Conservation (phyloP, 1,140 invertebrate genomes). For the Calliphora vicina region DNA sequence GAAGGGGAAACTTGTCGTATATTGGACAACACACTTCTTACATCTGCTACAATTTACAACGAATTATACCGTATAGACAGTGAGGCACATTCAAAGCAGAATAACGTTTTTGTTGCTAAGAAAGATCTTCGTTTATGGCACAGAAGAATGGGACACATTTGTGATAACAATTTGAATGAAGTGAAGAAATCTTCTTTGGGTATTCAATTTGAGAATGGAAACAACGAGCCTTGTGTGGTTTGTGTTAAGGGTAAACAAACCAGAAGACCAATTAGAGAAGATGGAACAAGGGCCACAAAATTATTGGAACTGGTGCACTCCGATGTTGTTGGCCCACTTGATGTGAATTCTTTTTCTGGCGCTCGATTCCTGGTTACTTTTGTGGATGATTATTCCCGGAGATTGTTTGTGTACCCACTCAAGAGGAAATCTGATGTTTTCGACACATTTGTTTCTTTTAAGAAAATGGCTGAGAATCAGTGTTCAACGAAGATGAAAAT, state of each 20-base stretch:
- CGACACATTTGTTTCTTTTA: background rate
- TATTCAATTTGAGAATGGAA: background rate
- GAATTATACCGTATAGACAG: background rate
- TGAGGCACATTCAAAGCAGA: background rate
- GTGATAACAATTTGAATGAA: background rate
- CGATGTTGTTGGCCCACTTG: background rate
- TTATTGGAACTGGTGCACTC: slow-evolving; percentile 25
- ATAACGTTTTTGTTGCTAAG: background rate
- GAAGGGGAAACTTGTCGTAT: background rate
- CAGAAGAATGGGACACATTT: background rate
- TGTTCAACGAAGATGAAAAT: background rate
- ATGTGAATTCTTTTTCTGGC: background rate
- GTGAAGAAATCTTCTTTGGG: background rate
- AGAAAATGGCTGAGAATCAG: background rate
- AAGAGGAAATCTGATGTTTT: background rate
- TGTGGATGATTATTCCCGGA: background rate
- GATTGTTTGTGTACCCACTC: background rate
- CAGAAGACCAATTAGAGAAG: slow-evolving; percentile 1
- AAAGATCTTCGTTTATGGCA: background rate
- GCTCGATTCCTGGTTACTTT: background rate
- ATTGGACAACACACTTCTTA: background rate
- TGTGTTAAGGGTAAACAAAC: background rate
- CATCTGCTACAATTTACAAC: background rate
- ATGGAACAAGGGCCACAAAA: slow-evolving; percentile 22
- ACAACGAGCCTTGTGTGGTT: too few relatives aligned